Evolutionary conservation across 2,113 vertebrate species (phyloP).

Genomic region (Glaucidium brasilianum): DNA sequence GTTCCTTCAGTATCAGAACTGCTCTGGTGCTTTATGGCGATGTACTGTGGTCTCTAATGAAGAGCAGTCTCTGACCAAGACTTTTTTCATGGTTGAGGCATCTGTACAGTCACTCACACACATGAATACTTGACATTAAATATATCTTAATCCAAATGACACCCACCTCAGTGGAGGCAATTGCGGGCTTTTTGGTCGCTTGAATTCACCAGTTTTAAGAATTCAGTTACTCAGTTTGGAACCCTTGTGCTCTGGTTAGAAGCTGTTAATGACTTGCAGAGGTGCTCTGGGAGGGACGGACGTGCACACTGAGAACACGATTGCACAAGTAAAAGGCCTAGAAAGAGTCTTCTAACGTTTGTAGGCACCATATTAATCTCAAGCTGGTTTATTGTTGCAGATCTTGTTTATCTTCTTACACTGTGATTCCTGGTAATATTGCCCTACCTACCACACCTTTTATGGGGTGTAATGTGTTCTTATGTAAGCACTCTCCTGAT

Average conservation of each 20-base stretch:
- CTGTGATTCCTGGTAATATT: background rate
- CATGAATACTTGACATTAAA: background rate
- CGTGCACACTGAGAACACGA: background rate
- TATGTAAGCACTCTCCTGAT: background rate
- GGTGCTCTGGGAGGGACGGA: background rate
- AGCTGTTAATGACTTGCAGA: background rate
- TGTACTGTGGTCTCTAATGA: background rate
- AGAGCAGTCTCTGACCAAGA: background rate
- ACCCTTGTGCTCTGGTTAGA: background rate
- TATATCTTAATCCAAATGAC: background rate
- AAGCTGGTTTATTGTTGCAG: background rate
- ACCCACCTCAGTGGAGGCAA: background rate
- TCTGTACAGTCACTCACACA: background rate
- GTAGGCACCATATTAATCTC: background rate
- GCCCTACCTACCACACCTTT: background rate
- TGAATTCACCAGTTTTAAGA: background rate
- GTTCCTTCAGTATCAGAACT: background rate
- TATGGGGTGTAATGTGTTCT: background rate
- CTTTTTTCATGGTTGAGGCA: background rate
- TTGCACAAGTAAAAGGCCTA: background rate
- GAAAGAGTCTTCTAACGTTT: background rate
- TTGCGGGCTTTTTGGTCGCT: background rate
- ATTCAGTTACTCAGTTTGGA: background rate
- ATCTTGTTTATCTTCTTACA: background rate
- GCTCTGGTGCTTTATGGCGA: background rate